phyloP scores from a whole-genome alignment of 2,113 vertebrate species.

The Sciurus niger region DNA sequence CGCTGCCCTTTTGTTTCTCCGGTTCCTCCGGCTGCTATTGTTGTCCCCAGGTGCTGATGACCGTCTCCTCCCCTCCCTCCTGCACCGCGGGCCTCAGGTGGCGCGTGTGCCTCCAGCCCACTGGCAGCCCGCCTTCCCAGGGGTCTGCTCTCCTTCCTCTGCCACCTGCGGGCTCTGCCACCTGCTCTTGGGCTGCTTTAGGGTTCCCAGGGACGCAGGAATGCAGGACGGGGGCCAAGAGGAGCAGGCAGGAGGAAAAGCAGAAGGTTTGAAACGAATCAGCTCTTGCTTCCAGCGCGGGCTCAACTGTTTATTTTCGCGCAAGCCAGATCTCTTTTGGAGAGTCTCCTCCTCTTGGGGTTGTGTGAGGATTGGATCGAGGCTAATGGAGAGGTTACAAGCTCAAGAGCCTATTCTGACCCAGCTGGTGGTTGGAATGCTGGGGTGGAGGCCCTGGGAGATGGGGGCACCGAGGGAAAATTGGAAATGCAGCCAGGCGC shows the following conservation, averaged over 20 bases:
- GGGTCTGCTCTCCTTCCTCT: background rate
- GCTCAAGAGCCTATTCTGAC: no score
- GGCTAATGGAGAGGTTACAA: no score
- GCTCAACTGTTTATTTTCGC: no score
- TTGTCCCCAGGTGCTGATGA: background rate
- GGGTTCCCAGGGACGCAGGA: background rate
- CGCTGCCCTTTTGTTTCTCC: background rate
- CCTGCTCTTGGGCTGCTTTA: background rate
- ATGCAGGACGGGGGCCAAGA: slow-evolving; percentile 19
- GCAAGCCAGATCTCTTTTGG: no score
- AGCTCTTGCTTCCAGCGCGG: background rate
- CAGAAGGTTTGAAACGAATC: background rate
- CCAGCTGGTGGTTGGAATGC: no score
- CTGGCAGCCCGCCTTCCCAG: background rate
- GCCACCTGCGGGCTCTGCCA: background rate
- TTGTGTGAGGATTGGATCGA: no score
- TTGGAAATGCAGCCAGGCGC: no score
- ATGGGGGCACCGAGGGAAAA: no score
- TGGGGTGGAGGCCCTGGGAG: background rate
- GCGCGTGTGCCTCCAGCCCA: background rate
- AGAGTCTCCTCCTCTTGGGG: no score
- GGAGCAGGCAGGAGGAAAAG: slow-evolving; percentile 15
- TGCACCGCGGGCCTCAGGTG: background rate
- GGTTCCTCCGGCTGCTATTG: background rate
- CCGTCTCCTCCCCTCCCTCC: background rate